Evolutionary conservation across 2,113 vertebrate genomes (phyloP).

Genomic region (Melanostigma gelatinosum): DNA sequence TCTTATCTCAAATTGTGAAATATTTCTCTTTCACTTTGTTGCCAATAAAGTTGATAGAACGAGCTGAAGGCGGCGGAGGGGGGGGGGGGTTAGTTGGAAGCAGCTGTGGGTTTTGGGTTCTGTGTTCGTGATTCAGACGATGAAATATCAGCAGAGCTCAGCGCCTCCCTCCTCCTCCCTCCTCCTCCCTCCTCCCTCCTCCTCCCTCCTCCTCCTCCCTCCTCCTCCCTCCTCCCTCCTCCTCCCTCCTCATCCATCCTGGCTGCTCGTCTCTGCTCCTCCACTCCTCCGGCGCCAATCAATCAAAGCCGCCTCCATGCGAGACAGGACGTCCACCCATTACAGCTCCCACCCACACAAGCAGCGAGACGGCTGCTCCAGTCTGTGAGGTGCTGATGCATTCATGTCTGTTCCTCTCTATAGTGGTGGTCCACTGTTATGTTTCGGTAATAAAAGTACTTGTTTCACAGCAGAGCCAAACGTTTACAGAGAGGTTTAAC

Average conservation of each 20-base stretch:
- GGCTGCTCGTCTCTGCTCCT: constrained; percentile 24
- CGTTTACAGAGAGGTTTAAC: not conserved
- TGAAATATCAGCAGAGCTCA: constrained; percentile 47
- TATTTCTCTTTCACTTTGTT: not conserved
- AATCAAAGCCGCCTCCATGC: constrained; percentile 43
- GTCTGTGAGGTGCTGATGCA: not conserved
- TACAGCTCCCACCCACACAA: constrained; percentile 23
- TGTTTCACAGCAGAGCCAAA: not conserved
- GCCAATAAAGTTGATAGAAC: constrained; percentile 39
- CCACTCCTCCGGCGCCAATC: constrained; percentile 42
- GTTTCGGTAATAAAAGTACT: not conserved
- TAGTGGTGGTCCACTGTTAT: not conserved
- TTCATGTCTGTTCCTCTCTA: not conserved
- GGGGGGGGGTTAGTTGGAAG: constrained; percentile 62
- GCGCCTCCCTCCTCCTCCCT: constrained; percentile 32
- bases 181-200: constrained; percentile 7
- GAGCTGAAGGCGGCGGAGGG: constrained; percentile 17
- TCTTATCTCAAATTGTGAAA: constrained; percentile 17
- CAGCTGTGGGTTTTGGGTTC: constrained; percentile 63
- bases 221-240: constrained; percentile 13
- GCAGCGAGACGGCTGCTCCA: not conserved
- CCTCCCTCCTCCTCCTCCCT: constrained; percentile 26
- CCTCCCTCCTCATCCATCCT: constrained; percentile 29
- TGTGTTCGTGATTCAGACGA: constrained; percentile 41
- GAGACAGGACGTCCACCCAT: constrained; percentile 51